Evolutionary conservation across 2,888 invertebrate genomes (phyloP).

Genomic region (Acanthosoma haemorrhoidale): DNA sequence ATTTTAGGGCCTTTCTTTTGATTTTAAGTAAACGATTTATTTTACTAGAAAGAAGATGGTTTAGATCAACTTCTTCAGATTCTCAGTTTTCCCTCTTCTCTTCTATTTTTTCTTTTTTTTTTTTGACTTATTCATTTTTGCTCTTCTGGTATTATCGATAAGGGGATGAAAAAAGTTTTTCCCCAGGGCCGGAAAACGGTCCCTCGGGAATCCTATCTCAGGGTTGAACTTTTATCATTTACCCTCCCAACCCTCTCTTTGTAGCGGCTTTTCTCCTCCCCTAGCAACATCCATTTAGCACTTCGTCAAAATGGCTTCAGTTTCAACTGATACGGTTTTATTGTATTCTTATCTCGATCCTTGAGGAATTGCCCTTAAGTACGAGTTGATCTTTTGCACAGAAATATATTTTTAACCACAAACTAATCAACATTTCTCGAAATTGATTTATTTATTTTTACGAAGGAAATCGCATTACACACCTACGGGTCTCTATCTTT

Average conservation of each 20-base stretch:
- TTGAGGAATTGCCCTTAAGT: neutral
- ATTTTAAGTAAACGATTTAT: constrained; percentile 4
- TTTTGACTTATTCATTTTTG: constrained; percentile 20
- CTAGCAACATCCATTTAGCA: constrained; percentile 5
- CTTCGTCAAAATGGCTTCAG: constrained; percentile 10
- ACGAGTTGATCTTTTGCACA: too few relatives aligned
- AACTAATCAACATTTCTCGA: too few relatives aligned
- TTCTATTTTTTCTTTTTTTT: neutral
- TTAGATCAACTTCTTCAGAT: neutral
- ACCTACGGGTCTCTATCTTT: too few relatives aligned
- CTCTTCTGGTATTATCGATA: constrained; percentile 17
- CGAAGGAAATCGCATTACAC: too few relatives aligned
- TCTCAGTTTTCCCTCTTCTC: neutral
- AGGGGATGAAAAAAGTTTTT: constrained; percentile 24
- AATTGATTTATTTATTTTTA: too few relatives aligned
- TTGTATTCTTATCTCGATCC: neutral
- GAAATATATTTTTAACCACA: too few relatives aligned
- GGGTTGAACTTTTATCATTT: constrained; percentile 24
- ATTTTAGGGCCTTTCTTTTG: neutral
- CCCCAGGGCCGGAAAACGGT: neutral
- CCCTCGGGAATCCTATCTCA: constrained; percentile 19
- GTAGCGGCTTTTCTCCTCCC: neutral
- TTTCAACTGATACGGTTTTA: neutral
- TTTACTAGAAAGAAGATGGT: constrained; percentile 7
- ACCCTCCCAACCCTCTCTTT: constrained; percentile 3